Conservation (phyloP, 2,888 invertebrate genomes). For the Buathra laborator region DNA sequence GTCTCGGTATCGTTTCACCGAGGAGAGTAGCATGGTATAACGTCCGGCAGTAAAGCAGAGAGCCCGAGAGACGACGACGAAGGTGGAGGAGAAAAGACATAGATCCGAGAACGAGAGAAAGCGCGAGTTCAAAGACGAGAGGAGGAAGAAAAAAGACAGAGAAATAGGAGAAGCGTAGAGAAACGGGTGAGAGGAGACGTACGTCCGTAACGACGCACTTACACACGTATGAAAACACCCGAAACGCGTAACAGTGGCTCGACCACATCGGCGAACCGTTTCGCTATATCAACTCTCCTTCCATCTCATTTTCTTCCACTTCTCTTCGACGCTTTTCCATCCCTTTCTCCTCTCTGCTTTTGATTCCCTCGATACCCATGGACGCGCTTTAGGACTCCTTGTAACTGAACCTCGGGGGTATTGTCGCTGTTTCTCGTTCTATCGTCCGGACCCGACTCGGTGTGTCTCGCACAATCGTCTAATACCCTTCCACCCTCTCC, state of each 20-base stretch:
- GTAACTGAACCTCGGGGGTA: conserved; percentile 26
- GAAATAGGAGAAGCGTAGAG: conserved; percentile 10
- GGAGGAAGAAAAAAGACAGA: conserved; percentile 1
- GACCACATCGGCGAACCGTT: conserved; percentile 11
- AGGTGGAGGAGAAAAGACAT: neutral
- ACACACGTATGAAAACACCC: conserved; percentile 21
- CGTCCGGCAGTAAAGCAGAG: conserved; percentile 51
- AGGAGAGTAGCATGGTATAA: conserved; percentile 30
- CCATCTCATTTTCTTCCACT: neutral
- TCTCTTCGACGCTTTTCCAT: neutral
- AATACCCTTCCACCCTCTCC: neutral
- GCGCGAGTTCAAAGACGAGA: neutral
- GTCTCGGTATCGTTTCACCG: conserved; percentile 57
- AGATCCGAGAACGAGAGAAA: neutral
- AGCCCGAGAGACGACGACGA: conserved; percentile 32
- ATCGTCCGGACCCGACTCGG: neutral
- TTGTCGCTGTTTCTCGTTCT: conserved; percentile 6
- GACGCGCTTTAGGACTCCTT: conserved; percentile 37
- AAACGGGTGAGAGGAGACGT: conserved; percentile 35
- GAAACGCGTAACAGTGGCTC: conserved; percentile 35
- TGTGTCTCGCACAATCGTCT: conserved; percentile 45
- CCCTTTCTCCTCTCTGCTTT: conserved; percentile 3
- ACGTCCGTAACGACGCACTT: conserved; percentile 44
- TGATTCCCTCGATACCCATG: conserved; percentile 41
- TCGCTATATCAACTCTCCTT: neutral